phyloP scores from a whole-genome alignment of 2,113 vertebrate species.

The Catharus bicknelli region DNA sequence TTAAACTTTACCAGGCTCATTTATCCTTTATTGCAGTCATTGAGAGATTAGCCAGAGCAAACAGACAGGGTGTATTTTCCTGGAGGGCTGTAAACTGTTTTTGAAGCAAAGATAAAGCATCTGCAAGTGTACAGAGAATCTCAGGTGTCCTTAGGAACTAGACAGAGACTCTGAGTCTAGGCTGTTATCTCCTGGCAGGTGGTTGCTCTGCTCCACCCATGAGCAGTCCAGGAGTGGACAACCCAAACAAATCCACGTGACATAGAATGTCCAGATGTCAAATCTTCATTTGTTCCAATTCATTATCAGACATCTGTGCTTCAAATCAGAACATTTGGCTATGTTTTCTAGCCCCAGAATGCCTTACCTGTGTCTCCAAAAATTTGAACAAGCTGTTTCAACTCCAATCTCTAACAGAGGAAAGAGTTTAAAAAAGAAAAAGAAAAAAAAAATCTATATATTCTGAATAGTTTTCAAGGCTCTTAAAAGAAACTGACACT shows the following conservation, averaged over 20 bases:
- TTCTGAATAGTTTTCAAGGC: not conserved
- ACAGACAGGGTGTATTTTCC: not conserved
- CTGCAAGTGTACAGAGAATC: not conserved
- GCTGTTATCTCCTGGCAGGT: not conserved
- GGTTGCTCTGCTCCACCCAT: not conserved
- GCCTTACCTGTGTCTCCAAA: not conserved
- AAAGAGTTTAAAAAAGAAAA: not conserved
- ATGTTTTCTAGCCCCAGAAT: not conserved
- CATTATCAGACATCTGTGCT: not conserved
- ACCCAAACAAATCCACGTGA: not conserved
- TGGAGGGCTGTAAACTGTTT: not conserved
- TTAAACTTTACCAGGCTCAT: not conserved
- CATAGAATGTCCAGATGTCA: not conserved
- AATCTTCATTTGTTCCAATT: not conserved
- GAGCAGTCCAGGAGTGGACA: not conserved
- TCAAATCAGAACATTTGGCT: not conserved
- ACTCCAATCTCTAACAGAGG: not conserved
- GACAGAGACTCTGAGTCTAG: not conserved
- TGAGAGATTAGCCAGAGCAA: not conserved
- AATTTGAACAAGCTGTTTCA: not conserved
- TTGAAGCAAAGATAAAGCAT: not conserved
- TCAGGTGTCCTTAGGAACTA: not conserved
- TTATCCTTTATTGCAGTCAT: not conserved
- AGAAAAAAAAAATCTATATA: too few relatives aligned
- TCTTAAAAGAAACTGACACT: not conserved